Evolutionary conservation across 2,888 invertebrate species (phyloP).

Genomic region (Steinernema hermaphroditum): DNA sequence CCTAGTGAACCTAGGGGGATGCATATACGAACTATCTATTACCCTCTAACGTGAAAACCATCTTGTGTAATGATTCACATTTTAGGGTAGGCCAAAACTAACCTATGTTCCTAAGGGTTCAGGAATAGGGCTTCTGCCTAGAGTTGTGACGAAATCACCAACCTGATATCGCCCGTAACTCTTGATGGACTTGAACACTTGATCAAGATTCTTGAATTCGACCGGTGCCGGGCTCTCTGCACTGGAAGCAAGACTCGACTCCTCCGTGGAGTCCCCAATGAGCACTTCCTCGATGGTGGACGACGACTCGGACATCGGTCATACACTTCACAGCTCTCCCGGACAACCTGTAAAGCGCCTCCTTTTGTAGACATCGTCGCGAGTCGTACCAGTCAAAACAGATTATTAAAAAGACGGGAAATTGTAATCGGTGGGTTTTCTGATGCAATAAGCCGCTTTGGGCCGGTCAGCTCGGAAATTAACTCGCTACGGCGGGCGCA

Average conservation of each 20-base stretch:
- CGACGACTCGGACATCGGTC: slow-evolving; percentile 8
- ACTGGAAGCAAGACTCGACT: neutral
- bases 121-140: too few relatives aligned
- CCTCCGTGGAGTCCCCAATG: slow-evolving; percentile 16
- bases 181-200: slow-evolving; percentile 38
- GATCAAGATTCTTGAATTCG: slow-evolving; percentile 5
- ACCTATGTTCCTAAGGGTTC: too few relatives aligned
- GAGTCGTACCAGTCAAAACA: slow-evolving; percentile 13
- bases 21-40: too few relatives aligned
- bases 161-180: slow-evolving; percentile 43
- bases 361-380: too few relatives aligned
- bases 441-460: slow-evolving; percentile 30
- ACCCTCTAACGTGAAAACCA: too few relatives aligned
- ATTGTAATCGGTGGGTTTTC: slow-evolving; percentile 4
- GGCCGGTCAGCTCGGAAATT: neutral
- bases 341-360: too few relatives aligned
- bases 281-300: slow-evolving; percentile 20
- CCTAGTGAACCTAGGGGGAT: too few relatives aligned
- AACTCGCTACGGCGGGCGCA: too few relatives aligned
- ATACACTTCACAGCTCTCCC: neutral
- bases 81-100: too few relatives aligned
- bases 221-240: neutral
- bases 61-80: too few relatives aligned
- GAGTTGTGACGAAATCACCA: too few relatives aligned
- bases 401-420: slow-evolving; percentile 6